Percentiles rank a stretch among this genome's conserved stretches.
Evolutionary conservation across 2,888 invertebrate genomes (phyloP).

Genomic region (Tetramorium bicarinatum): DNA sequence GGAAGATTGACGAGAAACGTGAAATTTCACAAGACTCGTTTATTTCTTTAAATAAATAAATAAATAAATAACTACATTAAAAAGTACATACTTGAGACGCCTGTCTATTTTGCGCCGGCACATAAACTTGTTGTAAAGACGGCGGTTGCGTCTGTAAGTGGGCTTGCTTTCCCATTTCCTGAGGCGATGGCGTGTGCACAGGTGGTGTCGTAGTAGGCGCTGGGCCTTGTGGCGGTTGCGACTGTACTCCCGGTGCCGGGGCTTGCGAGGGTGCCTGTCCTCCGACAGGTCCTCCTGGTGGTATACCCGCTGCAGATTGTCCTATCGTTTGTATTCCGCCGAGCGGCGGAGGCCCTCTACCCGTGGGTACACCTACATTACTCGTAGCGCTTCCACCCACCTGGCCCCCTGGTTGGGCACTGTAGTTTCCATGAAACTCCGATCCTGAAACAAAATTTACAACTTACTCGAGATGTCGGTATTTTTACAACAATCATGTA

Average conservation of each 20-base stretch:
- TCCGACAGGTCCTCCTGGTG: constrained; percentile 80
- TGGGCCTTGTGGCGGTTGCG: constrained; percentile 82
- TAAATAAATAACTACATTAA: not conserved
- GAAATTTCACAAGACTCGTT: not conserved
- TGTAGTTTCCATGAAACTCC: constrained; percentile 85
- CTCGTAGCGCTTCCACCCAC: constrained; percentile 83
- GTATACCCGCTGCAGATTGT: constrained; percentile 82
- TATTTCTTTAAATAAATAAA: too few relatives aligned
- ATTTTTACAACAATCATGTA: not conserved
- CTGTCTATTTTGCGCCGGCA: constrained; percentile 79
- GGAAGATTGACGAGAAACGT: not conserved
- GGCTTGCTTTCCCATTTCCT: constrained; percentile 84
- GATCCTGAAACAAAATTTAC: constrained; percentile 77
- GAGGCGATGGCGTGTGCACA: constrained; percentile 81
- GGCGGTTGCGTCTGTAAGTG: constrained; percentile 82
- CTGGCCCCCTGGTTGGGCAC: constrained; percentile 85
- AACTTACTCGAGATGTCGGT: not conserved
- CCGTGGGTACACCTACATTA: constrained; percentile 83
- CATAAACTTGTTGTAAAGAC: constrained; percentile 79
- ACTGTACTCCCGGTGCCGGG: constrained; percentile 81
- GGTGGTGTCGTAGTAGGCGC: constrained; percentile 82
- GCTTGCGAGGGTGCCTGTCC: constrained; percentile 79
- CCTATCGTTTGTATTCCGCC: constrained; percentile 82
- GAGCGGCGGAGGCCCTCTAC: constrained; percentile 83
- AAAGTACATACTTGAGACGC: constrained; percentile 77